These are phyloP conservation scores for Tetramorium simillimum DNA, from an alignment of 1,140 invertebrate species.

Conservation along the genomic window DNA sequence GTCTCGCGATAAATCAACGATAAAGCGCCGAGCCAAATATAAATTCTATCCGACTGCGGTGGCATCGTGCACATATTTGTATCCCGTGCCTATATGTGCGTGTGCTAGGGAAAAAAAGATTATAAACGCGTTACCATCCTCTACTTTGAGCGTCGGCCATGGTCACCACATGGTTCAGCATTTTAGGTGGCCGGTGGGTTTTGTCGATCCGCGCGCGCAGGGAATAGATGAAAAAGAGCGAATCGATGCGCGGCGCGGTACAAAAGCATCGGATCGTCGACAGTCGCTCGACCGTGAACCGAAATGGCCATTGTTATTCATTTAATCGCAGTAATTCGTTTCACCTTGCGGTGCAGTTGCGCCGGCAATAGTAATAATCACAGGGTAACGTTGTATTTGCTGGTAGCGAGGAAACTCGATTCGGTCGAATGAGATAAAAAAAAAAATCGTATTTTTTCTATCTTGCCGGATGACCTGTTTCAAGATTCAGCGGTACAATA, in stretches of 20 bases:
- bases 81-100: not conserved
- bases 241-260: slow-evolving; percentile 30
- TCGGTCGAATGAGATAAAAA: not conserved
- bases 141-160: slow-evolving; percentile 51
- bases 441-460: not conserved
- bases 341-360: slow-evolving; percentile 14
- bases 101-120: slow-evolving; percentile 41
- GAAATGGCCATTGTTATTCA: slow-evolving; percentile 58
- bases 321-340: slow-evolving; percentile 43
- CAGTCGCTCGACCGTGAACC: slow-evolving; percentile 48
- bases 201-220: slow-evolving; percentile 38
- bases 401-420: not conserved
- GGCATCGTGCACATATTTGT: not conserved
- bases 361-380: slow-evolving; percentile 45
- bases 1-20: slow-evolving; percentile 62
- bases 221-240: slow-evolving; percentile 53
- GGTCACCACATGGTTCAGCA: slow-evolving; percentile 51
- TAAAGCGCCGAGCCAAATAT: slow-evolving; percentile 55
- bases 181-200: slow-evolving; percentile 41
- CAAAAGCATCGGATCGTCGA: slow-evolving; percentile 61
- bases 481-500: not conserved
- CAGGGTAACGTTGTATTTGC: not conserved
- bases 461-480: not conserved
- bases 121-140: slow-evolving; percentile 43
- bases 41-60: slow-evolving; percentile 52